phyloP scores from a whole-genome alignment of 1,140 invertebrate species.

The Zaprionus africanus region DNA sequence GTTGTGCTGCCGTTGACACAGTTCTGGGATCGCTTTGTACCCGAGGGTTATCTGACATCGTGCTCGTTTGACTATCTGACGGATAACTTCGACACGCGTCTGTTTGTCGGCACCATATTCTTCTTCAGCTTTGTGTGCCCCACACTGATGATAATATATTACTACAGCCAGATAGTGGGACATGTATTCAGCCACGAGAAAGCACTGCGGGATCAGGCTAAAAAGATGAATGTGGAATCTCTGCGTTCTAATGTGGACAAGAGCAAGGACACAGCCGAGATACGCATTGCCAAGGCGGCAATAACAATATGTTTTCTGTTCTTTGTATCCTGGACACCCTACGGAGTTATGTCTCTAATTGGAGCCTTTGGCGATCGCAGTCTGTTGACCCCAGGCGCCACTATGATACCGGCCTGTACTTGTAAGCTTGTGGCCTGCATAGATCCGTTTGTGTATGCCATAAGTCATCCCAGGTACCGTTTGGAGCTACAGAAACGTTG shows the following conservation, averaged over 20 bases:
- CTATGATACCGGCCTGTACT: slow-evolving; percentile 93
- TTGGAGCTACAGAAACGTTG: slow-evolving; percentile 87
- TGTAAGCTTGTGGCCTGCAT: slow-evolving; percentile 94
- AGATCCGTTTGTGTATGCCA: slow-evolving; percentile 93
- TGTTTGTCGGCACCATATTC: slow-evolving; percentile 90
- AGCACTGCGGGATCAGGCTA: slow-evolving; percentile 92
- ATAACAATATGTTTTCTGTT: slow-evolving; percentile 93
- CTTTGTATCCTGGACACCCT: slow-evolving; percentile 93
- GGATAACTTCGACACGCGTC: slow-evolving; percentile 88
- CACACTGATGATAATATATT: slow-evolving; percentile 91
- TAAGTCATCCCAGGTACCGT: slow-evolving; percentile 93
- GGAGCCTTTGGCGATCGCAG: slow-evolving; percentile 92
- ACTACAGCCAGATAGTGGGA: slow-evolving; percentile 92
- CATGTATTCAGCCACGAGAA: slow-evolving; percentile 94
- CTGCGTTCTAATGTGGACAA: slow-evolving; percentile 89
- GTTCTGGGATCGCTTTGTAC: slow-evolving; percentile 93
- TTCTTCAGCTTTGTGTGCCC: slow-evolving; percentile 91
- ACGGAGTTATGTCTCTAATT: slow-evolving; percentile 89
- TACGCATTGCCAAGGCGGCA: slow-evolving; percentile 93
- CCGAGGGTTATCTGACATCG: slow-evolving; percentile 92
- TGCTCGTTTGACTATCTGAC: slow-evolving; percentile 93
- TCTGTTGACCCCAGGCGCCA: slow-evolving; percentile 91
- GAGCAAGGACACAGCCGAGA: slow-evolving; percentile 89
- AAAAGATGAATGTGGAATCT: slow-evolving; percentile 96
- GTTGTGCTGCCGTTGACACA: slow-evolving; percentile 90